Percentiles rank a stretch among this genome's conserved stretches.
Evolutionary conservation across 1,140 invertebrate genomes (phyloP).

Genomic region (Polypedilum vanderplanki): DNA sequence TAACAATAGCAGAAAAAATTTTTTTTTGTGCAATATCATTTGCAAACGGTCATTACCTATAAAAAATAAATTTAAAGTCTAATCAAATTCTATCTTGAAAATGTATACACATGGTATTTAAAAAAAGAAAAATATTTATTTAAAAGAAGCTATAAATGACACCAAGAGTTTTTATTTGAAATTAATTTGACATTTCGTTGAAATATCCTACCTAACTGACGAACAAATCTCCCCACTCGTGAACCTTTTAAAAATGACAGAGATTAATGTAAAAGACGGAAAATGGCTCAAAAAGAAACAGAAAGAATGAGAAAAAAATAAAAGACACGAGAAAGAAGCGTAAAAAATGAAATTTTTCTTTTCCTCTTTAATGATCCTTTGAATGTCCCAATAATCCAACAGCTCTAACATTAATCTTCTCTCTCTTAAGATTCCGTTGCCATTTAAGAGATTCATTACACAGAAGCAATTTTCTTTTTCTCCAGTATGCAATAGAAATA

Average conservation of each 20-base stretch:
- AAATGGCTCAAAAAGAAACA: constrained; percentile 12
- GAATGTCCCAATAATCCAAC: constrained; percentile 27
- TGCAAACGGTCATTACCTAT: too few relatives aligned
- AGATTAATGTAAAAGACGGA: constrained; percentile 27
- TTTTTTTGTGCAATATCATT: too few relatives aligned
- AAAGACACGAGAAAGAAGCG: constrained; percentile 22
- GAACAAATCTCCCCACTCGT: not conserved
- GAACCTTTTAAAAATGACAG: constrained; percentile 19
- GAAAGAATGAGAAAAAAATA: not conserved
- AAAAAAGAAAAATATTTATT: too few relatives aligned
- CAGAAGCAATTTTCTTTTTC: constrained; percentile 4
- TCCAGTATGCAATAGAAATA: not conserved
- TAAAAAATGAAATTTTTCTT: constrained; percentile 23
- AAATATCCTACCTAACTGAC: not conserved
- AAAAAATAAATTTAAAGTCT: too few relatives aligned
- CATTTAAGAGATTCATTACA: constrained; percentile 19
- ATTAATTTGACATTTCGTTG: too few relatives aligned
- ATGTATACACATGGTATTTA: too few relatives aligned
- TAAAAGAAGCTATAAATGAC: too few relatives aligned
- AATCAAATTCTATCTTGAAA: too few relatives aligned
- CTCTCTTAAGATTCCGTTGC: constrained; percentile 13
- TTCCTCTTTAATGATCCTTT: constrained; percentile 26
- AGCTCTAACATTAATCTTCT: constrained; percentile 25
- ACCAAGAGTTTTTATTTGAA: too few relatives aligned
- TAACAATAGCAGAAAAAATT: too few relatives aligned